phyloP scores from a whole-genome alignment of 2,888 invertebrate genomes.

The Agrotis ipsilon region DNA sequence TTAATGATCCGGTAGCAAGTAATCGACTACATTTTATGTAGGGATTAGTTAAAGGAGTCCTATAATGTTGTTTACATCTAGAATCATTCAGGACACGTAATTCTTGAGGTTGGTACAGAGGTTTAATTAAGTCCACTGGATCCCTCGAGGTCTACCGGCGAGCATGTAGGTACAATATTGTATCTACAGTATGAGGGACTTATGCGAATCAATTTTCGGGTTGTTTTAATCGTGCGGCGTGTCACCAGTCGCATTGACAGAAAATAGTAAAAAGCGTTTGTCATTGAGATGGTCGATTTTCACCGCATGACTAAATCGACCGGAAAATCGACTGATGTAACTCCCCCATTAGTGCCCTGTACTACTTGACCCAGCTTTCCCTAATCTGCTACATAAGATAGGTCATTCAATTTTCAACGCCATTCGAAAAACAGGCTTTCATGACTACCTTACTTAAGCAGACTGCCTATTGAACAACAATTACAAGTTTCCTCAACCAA shows the following conservation, averaged over 20 bases:
- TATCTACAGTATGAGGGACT: too few species aligned
- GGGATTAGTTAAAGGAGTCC: neutral
- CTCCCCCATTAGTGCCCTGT: too few species aligned
- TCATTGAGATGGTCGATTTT: too few species aligned
- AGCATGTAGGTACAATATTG: neutral
- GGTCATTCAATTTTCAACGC: too few species aligned
- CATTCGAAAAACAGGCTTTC: neutral
- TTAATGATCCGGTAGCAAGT: constrained; percentile 6
- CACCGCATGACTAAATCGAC: too few species aligned
- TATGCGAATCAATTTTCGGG: too few species aligned
- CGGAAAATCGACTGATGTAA: too few species aligned
- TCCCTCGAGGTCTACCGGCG: neutral
- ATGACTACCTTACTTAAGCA: neutral
- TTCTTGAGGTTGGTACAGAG: neutral
- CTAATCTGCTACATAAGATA: too few species aligned
- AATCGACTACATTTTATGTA: constrained; percentile 1
- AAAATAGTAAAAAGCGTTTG: too few species aligned
- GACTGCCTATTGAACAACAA: neutral
- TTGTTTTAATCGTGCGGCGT: too few species aligned
- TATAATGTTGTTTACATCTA: neutral
- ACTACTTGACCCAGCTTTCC: too few species aligned
- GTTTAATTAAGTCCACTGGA: neutral
- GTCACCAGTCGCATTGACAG: too few species aligned
- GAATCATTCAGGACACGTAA: neutral
- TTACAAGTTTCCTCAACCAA: constrained; percentile 10